A percentile compares a stretch with the other conserved stretches of the same genome.
Conservation (phyloP, 2,797 vertebrate species). For the Falco naumanni region DNA sequence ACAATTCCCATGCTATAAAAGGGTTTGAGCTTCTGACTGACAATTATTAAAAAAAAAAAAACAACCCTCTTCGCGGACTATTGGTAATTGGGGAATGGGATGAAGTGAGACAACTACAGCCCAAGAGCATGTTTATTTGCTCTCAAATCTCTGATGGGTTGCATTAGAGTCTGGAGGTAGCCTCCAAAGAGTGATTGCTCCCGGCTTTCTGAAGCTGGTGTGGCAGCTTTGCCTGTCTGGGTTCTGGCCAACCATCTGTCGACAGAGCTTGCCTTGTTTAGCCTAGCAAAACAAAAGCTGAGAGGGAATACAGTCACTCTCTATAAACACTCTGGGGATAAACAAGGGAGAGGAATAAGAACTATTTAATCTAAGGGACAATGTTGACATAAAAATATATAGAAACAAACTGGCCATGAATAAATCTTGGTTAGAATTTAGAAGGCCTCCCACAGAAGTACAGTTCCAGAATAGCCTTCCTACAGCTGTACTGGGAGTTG, state of each 20-base stretch:
- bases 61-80: neutral
- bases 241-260: slow-evolving; percentile 59
- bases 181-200: neutral
- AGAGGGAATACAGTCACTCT: neutral
- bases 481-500: neutral
- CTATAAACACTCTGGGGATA: neutral
- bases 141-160: neutral
- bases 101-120: neutral
- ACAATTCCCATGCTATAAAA: neutral
- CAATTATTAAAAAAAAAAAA: neutral
- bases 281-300: slow-evolving; percentile 58
- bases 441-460: neutral
- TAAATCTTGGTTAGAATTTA: neutral
- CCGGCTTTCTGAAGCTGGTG: slow-evolving; percentile 35
- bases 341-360: neutral
- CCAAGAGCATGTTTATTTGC: neutral
- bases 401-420: neutral
- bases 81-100: neutral
- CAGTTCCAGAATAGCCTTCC: neutral
- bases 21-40: neutral
- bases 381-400: neutral
- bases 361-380: neutral
- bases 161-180: neutral
- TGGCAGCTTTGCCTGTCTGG: neutral
- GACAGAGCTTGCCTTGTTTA: slow-evolving; percentile 39